Conservation (phyloP, 2,113 vertebrate genomes). For the Phainopepla nitens region DNA sequence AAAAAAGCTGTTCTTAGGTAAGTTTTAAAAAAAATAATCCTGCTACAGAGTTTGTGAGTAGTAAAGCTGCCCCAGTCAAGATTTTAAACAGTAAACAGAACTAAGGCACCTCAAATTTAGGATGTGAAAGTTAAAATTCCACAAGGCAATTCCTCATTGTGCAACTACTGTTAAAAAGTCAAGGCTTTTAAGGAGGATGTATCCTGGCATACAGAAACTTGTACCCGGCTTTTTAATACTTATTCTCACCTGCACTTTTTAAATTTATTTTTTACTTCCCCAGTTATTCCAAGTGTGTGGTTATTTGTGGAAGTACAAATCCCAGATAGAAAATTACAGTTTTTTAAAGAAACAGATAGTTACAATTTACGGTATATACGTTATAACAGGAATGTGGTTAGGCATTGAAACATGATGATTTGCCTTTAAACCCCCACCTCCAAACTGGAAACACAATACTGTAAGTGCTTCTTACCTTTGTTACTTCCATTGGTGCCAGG, state of each 20-base stretch:
- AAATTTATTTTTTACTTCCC: neutral
- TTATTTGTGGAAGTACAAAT: neutral
- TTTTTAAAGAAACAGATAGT: neutral
- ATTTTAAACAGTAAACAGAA: neutral
- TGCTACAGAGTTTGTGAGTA: neutral
- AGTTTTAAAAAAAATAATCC: neutral
- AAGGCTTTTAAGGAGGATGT: neutral
- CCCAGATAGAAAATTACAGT: neutral
- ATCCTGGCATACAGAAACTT: neutral
- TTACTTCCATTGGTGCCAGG: constrained; percentile 86
- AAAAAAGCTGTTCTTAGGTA: neutral
- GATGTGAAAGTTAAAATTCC: neutral
- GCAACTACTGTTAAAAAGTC: neutral
- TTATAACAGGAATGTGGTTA: neutral
- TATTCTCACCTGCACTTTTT: neutral
- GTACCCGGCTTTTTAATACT: neutral
- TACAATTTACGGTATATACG: accelerated
- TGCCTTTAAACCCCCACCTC: neutral
- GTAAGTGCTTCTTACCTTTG: constrained; percentile 74
- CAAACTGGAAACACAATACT: neutral
- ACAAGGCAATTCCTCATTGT: neutral
- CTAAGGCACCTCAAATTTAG: neutral
- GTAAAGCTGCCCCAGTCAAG: neutral
- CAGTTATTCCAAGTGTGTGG: neutral
- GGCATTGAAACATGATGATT: neutral